Conservation (phyloP, 1,140 invertebrate species). For the Drosophila willistoni region DNA sequence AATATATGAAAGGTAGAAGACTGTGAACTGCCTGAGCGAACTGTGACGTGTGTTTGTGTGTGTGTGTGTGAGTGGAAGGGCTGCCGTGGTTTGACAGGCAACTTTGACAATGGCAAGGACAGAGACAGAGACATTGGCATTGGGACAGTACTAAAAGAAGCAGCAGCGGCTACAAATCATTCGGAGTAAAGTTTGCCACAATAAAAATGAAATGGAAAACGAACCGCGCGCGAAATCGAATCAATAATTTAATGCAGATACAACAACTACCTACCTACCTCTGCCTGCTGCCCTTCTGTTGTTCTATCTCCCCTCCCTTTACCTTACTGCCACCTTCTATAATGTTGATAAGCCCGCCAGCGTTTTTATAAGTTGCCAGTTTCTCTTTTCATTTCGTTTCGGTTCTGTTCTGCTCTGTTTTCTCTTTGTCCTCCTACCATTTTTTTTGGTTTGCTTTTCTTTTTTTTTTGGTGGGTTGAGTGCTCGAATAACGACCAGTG, state of each 20-base stretch:
- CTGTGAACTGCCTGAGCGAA: background rate
- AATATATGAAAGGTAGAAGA: no score
- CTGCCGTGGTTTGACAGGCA: conserved; percentile 25
- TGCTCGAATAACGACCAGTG: background rate
- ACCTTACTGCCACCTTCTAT: background rate
- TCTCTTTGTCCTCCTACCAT: background rate
- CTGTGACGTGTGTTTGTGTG: background rate
- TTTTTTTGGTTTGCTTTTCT: background rate
- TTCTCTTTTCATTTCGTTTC: background rate
- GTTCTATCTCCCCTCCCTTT: conserved; percentile 7
- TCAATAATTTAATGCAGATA: conserved; percentile 80
- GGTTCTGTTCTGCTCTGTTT: background rate
- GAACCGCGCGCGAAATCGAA: conserved; percentile 72
- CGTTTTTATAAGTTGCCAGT: conserved; percentile 8
- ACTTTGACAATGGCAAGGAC: conserved; percentile 59
- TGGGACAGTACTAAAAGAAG: background rate
- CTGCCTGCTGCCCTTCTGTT: background rate
- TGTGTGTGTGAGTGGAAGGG: background rate
- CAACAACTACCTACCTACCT: background rate
- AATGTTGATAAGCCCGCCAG: conserved; percentile 2
- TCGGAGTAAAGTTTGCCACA: conserved; percentile 68
- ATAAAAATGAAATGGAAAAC: conserved; percentile 51
- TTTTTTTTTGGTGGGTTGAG: conserved; percentile 2
- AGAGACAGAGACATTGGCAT: conserved; percentile 1
- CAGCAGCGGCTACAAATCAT: conserved; percentile 60